Evolutionary conservation across 2,113 vertebrate species (phyloP).

Genomic region (Chauna torquata): DNA sequence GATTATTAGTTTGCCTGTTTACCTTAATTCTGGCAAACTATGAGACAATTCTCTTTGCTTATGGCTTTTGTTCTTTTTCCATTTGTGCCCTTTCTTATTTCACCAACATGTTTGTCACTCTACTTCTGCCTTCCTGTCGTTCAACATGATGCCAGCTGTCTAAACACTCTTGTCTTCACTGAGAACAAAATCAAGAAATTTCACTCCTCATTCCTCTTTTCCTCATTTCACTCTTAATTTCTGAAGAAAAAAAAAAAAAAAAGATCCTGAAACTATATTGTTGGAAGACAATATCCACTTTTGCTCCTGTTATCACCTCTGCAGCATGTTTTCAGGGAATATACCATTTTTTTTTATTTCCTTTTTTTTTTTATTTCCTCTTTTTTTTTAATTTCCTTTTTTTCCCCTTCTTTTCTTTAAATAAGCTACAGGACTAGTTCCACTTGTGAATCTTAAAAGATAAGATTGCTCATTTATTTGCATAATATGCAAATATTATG

Average conservation of each 20-base stretch:
- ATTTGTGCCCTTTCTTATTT: conserved; percentile 57
- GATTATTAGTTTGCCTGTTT: conserved; percentile 8
- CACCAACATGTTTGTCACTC: conserved; percentile 43
- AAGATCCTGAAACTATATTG: not conserved
- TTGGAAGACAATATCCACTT: not conserved
- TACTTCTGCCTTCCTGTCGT: conserved; percentile 10
- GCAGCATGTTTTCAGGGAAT: not conserved
- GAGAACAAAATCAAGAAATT: not conserved
- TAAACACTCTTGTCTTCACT: conserved; percentile 9
- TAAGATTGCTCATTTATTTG: conserved; percentile 11
- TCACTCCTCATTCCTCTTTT: not conserved
- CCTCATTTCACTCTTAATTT: not conserved
- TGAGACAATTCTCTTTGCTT: conserved; percentile 3
- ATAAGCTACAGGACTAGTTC: not conserved
- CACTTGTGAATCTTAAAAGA: not conserved
- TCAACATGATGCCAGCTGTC: conserved; percentile 41
- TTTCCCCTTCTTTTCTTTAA: not conserved
- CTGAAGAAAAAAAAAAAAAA: not conserved
- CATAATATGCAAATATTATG: not conserved
- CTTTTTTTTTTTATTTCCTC: too few relatives aligned
- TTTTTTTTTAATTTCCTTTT: too few relatives aligned
- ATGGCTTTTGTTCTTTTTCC: conserved; percentile 60
- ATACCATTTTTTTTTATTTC: too few relatives aligned
- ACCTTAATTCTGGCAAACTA: not conserved
- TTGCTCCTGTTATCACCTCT: not conserved